Conservation (phyloP, 1,140 invertebrate species). For the Zaprionus africanus region DNA sequence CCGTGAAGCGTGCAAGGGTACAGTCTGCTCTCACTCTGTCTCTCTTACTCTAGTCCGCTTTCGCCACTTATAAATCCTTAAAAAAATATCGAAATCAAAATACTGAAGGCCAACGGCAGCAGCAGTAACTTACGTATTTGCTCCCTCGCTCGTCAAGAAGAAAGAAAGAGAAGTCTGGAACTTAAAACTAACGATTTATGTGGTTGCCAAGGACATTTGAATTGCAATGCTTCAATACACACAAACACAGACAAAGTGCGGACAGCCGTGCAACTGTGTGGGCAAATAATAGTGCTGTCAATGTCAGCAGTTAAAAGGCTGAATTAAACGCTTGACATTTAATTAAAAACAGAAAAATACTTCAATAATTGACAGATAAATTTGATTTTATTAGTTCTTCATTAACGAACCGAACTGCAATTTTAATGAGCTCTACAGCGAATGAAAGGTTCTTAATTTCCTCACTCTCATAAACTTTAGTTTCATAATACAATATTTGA, state of each 20-base stretch:
- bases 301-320: slow-evolving; percentile 2
- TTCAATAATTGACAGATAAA: neutral
- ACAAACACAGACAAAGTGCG: neutral
- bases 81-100: slow-evolving; percentile 64
- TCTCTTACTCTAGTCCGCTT: neutral
- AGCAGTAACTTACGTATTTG: slow-evolving; percentile 22
- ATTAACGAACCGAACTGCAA: neutral
- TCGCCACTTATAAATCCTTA: slow-evolving; percentile 52
- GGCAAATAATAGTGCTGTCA: neutral
- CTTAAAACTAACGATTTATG: slow-evolving; percentile 61
- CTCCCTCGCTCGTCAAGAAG: neutral
- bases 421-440: neutral
- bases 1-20: slow-evolving; percentile 21
- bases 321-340: neutral
- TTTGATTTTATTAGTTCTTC: neutral
- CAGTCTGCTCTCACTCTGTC: neutral
- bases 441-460: neutral
- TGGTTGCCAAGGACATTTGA: slow-evolving; percentile 57
- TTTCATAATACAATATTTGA: neutral
- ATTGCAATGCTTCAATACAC: slow-evolving; percentile 44
- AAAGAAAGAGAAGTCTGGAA: slow-evolving; percentile 25
- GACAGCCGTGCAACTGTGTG: slow-evolving; percentile 3
- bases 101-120: slow-evolving; percentile 24
- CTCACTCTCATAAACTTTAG: neutral
- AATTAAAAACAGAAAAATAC: neutral